Evolutionary conservation across 2,888 invertebrate genomes (phyloP), one percentile per base, ranked within the genome.

Genomic region (Melanargia galathea): DNA sequence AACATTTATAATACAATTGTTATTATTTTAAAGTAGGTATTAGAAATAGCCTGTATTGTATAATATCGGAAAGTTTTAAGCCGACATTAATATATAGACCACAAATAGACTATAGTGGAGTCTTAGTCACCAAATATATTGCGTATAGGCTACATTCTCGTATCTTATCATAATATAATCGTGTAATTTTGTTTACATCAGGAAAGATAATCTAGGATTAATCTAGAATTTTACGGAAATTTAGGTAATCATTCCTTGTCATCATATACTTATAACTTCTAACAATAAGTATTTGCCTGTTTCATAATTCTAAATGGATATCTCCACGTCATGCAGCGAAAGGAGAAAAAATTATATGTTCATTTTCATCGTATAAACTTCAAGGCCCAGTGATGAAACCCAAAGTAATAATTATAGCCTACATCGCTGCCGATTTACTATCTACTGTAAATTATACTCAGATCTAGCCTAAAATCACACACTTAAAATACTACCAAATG

Each of bases 1-100:
- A 93, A 93, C 69, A 72, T 64, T 63, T 40, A 49, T 26, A 54
- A 54, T 0, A 18, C 18, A 56, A 22, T 35, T 22, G 22, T 46
- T 13, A 48, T 18, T 8, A 20, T 24, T 30, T 26, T 45, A 40
- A 43, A 43, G 35, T 13, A 38, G 13, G 7, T 16, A 16, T 43
- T 49, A 26, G n/a, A 16, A 49, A 30, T 30, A 16, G 16, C 13
- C 10, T 30, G 6, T 22, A 38, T 11, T 38, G 4, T 38, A 13
- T 22, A 26, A 7, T 24, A 49, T 8, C 16, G 33, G 8, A 33
- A 30, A n/a, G 3, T 18, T 33, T 16, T 10, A 16, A 18, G 1
- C 7, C 26, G 26, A 33, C 11, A 33, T 8, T 30, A 7, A 13
- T 49, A 26, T n/a, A 7, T 7, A 52, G 51, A 20, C 16, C 18